A percentile compares a stretch with the other conserved stretches of the same genome.
Conservation (phyloP, 2,888 invertebrate genomes). For the Lymantria monacha region DNA sequence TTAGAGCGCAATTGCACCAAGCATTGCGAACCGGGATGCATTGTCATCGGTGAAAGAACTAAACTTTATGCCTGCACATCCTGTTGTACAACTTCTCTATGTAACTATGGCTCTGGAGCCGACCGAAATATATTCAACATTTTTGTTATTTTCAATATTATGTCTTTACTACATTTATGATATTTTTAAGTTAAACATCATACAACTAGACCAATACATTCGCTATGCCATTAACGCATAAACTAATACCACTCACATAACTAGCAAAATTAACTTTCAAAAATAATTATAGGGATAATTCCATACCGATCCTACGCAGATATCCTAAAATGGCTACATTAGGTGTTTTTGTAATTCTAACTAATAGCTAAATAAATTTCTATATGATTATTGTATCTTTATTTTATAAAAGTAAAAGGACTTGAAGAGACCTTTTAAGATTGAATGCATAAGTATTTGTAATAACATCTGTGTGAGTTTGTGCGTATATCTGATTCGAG, state of each 20-base stretch:
- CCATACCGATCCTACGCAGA: too few relatives aligned
- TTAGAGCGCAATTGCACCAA: conserved; percentile 91
- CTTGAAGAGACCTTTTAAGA: too few relatives aligned
- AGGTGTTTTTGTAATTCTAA: too few relatives aligned
- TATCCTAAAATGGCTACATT: too few relatives aligned
- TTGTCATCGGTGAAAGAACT: conserved; percentile 93
- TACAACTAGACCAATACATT: conserved; percentile 10
- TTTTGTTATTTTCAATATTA: conserved; percentile 7
- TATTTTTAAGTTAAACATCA: conserved; percentile 15
- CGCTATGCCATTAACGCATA: background rate
- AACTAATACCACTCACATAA: background rate
- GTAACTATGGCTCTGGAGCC: conserved; percentile 87
- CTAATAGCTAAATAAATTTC: too few relatives aligned
- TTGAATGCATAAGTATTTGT: too few relatives aligned
- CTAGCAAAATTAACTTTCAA: too few relatives aligned
- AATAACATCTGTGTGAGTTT: too few relatives aligned
- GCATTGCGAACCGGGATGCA: conserved; percentile 93
- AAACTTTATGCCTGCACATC: conserved; percentile 94
- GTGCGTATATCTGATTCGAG: too few relatives aligned
- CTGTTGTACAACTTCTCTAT: conserved; percentile 90
- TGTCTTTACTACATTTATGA: conserved; percentile 24
- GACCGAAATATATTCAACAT: conserved; percentile 17
- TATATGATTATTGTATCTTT: too few relatives aligned
- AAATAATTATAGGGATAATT: too few relatives aligned
- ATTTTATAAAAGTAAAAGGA: too few relatives aligned